phyloP scores from a whole-genome alignment of 2,888 invertebrate species.

The Eupithecia centaureata region DNA sequence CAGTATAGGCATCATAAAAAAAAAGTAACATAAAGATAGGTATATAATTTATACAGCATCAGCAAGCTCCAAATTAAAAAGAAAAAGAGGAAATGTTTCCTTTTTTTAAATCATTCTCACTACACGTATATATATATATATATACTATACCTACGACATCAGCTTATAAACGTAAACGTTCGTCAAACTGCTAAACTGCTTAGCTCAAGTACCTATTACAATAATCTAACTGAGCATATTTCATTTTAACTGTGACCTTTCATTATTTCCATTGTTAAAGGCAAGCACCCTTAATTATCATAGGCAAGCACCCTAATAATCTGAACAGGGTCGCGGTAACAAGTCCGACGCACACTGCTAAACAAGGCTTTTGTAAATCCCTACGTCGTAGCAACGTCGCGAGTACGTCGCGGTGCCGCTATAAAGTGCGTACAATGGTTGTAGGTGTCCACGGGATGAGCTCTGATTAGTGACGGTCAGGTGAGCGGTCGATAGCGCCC shows the following conservation, averaged over 20 bases:
- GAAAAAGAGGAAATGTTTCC: neutral
- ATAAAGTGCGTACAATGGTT: conserved; percentile 77
- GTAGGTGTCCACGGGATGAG: conserved; percentile 83
- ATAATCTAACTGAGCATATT: conserved; percentile 1
- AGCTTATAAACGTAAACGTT: neutral
- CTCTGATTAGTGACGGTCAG: conserved; percentile 83
- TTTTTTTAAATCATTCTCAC: too few species aligned
- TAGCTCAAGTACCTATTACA: neutral
- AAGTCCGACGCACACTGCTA: conserved; percentile 45
- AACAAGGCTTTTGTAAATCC: conserved; percentile 27
- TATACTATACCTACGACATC: neutral
- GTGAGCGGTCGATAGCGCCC: conserved; percentile 74
- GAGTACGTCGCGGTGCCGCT: conserved; percentile 44
- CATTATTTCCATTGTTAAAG: conserved; percentile 27
- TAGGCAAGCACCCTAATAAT: conserved; percentile 55
- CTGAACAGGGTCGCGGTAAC: conserved; percentile 50
- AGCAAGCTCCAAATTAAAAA: neutral
- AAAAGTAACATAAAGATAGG: neutral
- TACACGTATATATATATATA: neutral
- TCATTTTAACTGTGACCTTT: neutral
- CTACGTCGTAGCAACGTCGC: conserved; percentile 51
- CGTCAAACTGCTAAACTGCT: neutral
- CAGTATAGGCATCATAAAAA: too few species aligned
- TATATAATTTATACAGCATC: neutral
- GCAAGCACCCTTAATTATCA: conserved; percentile 48